phyloP scores from a whole-genome alignment of 2,888 invertebrate genomes.

The Kryphioiulus occultus region DNA sequence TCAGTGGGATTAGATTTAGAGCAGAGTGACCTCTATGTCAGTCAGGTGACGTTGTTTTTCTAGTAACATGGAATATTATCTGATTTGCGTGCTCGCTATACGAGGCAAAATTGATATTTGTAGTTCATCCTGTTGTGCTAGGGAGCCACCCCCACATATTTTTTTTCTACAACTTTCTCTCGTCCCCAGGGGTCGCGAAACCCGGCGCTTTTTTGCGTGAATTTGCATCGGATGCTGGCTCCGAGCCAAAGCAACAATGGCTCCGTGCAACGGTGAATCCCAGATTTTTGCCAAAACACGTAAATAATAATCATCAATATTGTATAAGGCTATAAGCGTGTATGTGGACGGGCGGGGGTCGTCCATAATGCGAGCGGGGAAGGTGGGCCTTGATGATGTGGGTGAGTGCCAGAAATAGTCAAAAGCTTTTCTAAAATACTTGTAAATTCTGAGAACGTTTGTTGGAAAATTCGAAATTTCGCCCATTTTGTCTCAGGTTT shows the following conservation, averaged over 20 bases:
- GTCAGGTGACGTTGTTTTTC: too few species aligned
- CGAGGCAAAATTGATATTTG: not conserved
- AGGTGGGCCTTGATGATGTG: too few species aligned
- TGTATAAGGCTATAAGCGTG: too few species aligned
- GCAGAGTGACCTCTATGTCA: too few species aligned
- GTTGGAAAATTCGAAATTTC: not conserved
- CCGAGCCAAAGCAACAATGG: not conserved
- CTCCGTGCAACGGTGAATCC: not conserved
- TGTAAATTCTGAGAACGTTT: too few species aligned
- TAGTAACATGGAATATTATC: too few species aligned
- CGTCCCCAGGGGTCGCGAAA: constrained; percentile 2
- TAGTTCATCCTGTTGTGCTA: not conserved
- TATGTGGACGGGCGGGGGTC: not conserved
- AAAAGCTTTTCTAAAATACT: too few species aligned
- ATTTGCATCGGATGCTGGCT: not conserved
- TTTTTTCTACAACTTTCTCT: not conserved
- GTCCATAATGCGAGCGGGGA: not conserved
- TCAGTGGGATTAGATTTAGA: too few species aligned
- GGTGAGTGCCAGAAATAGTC: too few species aligned
- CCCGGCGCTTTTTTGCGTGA: not conserved
- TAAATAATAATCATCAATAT: constrained; percentile 13
- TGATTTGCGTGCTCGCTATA: too few species aligned
- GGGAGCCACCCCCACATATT: not conserved
- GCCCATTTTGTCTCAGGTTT: not conserved
- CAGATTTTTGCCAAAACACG: not conserved